Evolutionary conservation across 2,797 vertebrate species (phyloP).

Genomic region (Eleutherodactylus coqui): DNA sequence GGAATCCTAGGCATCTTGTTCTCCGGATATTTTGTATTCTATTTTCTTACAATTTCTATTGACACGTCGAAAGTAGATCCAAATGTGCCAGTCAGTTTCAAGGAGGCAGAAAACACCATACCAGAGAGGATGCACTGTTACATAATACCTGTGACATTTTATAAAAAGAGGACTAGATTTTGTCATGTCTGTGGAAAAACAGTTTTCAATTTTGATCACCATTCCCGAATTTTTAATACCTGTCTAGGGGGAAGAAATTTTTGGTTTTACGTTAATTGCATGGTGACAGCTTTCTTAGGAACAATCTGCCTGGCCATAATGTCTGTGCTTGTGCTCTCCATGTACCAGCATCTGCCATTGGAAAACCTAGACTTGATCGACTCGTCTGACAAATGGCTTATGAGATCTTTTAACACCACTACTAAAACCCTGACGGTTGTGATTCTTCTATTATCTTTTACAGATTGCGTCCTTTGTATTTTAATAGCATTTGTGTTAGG

Average conservation of each 20-base stretch:
- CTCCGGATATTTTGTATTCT: not conserved
- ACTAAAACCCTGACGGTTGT: not conserved
- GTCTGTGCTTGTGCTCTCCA: not conserved
- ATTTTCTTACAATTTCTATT: not conserved
- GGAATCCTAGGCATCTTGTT: not conserved
- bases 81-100: not conserved
- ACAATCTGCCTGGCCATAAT: not conserved
- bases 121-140: not conserved
- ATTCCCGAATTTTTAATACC: constrained; percentile 1
- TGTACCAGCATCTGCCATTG: not conserved
- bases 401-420: not conserved
- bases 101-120: not conserved
- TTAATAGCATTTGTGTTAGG: not conserved
- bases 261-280: not conserved
- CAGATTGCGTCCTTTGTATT: not conserved
- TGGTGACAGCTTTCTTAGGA: not conserved
- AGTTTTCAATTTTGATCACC: not conserved
- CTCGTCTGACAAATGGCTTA: not conserved
- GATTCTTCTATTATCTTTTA: not conserved
- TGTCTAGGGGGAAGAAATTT: not conserved
- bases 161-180: not conserved
- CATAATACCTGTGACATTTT: not conserved
- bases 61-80: not conserved
- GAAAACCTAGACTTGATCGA: not conserved
- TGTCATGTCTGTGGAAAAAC: not conserved